Base-by-base conservation (phyloP, 2,113 vertebrate species). In the Melanostigma gelatinosum region DNA sequence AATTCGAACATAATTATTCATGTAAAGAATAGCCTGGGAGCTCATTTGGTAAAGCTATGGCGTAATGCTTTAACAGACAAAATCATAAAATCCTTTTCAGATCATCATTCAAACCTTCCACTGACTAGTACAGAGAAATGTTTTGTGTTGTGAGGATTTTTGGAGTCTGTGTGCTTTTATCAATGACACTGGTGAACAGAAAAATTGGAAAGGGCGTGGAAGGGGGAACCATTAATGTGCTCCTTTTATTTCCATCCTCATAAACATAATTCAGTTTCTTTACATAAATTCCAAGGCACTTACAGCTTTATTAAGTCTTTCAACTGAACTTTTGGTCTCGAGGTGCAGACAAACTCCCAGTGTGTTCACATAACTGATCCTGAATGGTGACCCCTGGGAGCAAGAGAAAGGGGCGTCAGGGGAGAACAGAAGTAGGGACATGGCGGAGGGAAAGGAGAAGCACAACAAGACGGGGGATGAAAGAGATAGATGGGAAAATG, bases 351-450 rank as follows among this genome's bases (percentile, higher is more conserved):
- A 57, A 82, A 85, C 63, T 82, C 88, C 85, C 85, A 84, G 62
- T 6, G 20, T 81, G 79, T 79, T 79, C 18, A 0, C 18, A 73
- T 76, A 60, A 66, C 50, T 83, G 71, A 55, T 40, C 44, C 75
- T 85, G 66, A 87, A 72, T 54, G 46, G 50, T 66, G 80, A 80
- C 83, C 72, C 55, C 16, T n/a, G 78, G 83, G 82, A 89, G 67
- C 65, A 24, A 40, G 22, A 66, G 22, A 69, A 36, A 64, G 48
- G 52, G 74, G 64, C 40, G 72, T 75, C 68, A 77, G 40, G 57
- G 66, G 85, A 77, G 70, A 84, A 70, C 44, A 74, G 54, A 75
- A 70, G 55, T 42, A 54, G 74, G 65, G 62, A 36, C 22, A 11
- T 4, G 40, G 48, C 66, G 52, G 38, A 83, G 50, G 52, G n/a